Conservation (phyloP, 92 coral and sea anemone genomes). For the Epizoanthus rinbou region DNA sequence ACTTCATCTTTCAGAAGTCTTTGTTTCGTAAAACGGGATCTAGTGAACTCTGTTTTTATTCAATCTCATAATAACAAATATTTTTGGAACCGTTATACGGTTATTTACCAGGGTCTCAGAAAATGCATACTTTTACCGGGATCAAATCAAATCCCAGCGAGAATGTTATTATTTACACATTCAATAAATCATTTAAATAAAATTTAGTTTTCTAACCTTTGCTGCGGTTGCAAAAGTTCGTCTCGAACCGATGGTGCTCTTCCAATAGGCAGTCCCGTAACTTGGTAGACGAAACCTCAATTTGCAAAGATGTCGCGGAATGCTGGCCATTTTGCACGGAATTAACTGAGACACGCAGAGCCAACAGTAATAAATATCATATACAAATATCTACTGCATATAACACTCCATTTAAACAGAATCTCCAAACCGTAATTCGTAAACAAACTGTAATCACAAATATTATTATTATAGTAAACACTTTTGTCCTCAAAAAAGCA, state of each 20-base stretch:
- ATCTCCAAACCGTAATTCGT: not conserved
- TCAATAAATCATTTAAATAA: too few species aligned
- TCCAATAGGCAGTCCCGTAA: not conserved
- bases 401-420: not conserved
- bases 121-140: constrained; percentile 9
- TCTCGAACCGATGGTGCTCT: constrained; percentile 9
- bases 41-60: constrained; percentile 30
- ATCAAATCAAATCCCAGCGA: too few species aligned
- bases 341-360: not conserved
- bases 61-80: constrained; percentile 34
- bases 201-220: constrained; percentile 39
- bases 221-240: constrained; percentile 43
- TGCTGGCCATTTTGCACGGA: constrained; percentile 4
- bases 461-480: not conserved
- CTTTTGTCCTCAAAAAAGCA: not conserved
- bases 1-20: too few species aligned
- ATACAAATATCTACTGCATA: not conserved
- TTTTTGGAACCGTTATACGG: constrained; percentile 24
- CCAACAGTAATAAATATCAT: not conserved
- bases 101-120: constrained; percentile 30
- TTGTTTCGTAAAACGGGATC: constrained; percentile 24
- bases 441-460: not conserved
- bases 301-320: constrained; percentile 23
- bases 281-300: not conserved
- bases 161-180: not conserved